Evolutionary conservation across 2,888 invertebrate species (phyloP).

Genomic region (Acanthopleura granulata): DNA sequence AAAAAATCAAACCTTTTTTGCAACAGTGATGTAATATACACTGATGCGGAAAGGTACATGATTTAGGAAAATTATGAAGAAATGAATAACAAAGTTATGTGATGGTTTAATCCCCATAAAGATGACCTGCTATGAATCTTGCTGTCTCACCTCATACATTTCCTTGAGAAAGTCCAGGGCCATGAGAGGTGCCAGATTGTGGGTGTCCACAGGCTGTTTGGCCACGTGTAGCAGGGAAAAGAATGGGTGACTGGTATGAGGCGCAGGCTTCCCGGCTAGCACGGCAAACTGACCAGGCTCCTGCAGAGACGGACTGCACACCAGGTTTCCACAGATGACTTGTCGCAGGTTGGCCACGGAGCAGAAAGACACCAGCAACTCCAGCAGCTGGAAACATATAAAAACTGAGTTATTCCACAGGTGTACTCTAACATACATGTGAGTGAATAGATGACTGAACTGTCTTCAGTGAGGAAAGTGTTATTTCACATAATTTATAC

Average conservation of each 20-base stretch:
- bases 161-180: slow-evolving; percentile 56
- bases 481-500: too few relatives aligned
- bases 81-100: too few relatives aligned
- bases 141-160: slow-evolving; percentile 41
- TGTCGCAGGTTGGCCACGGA: slow-evolving; percentile 54
- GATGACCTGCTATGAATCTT: too few relatives aligned
- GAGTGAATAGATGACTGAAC: too few relatives aligned
- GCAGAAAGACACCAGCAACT: slow-evolving; percentile 67
- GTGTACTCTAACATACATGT: too few relatives aligned
- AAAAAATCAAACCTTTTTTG: too few relatives aligned
- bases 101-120: too few relatives aligned
- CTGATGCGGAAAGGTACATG: too few relatives aligned
- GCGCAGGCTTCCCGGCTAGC: slow-evolving; percentile 36
- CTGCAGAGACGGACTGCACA: neutral
- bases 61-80: too few relatives aligned
- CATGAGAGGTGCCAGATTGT: slow-evolving; percentile 44
- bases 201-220: slow-evolving; percentile 50
- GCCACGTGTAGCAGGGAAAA: slow-evolving; percentile 61
- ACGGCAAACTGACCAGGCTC: slow-evolving; percentile 33
- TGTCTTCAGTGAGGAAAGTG: too few relatives aligned
- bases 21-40: too few relatives aligned
- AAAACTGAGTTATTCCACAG: too few relatives aligned
- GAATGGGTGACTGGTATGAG: slow-evolving; percentile 52
- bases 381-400: slow-evolving; percentile 61
- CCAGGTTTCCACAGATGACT: slow-evolving; percentile 26